These are phyloP conservation scores for Bubo blakistoni DNA, from an alignment of 2,113 vertebrate species.

Conservation along the genomic window DNA sequence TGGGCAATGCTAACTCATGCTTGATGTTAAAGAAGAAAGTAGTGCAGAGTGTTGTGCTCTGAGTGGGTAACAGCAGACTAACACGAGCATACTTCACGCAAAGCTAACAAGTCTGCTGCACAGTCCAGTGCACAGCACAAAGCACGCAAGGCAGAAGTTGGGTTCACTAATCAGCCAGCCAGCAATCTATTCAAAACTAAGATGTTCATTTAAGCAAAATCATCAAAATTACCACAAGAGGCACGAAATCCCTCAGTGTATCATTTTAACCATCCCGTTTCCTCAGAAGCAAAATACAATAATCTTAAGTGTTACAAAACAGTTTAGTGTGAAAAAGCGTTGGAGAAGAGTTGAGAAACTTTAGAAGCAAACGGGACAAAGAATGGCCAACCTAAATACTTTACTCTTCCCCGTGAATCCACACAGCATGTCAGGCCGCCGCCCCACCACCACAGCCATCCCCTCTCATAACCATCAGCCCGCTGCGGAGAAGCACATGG, in stretches of 20 bases:
- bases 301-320: neutral
- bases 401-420: rapidly evolving
- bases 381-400: neutral
- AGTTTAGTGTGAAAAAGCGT: neutral
- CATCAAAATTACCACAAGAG: neutral
- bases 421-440: neutral
- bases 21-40: neutral
- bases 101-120: neutral
- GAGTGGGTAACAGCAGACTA: neutral
- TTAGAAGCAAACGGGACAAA: neutral
- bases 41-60: rapidly evolving
- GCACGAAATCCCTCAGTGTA: neutral
- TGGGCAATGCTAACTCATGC: rapidly evolving
- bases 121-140: neutral
- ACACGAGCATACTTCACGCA: rapidly evolving
- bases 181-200: neutral
- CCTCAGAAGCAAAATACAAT: neutral
- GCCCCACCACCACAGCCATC: rapidly evolving
- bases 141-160: neutral
- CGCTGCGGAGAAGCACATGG: rapidly evolving
- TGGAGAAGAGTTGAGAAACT: neutral
- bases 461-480: neutral
- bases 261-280: neutral
- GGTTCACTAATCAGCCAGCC: neutral
- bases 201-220: neutral